Base-by-base conservation (phyloP, 2,888 invertebrate genomes). In the Caenorhabditis plicata region DNA sequence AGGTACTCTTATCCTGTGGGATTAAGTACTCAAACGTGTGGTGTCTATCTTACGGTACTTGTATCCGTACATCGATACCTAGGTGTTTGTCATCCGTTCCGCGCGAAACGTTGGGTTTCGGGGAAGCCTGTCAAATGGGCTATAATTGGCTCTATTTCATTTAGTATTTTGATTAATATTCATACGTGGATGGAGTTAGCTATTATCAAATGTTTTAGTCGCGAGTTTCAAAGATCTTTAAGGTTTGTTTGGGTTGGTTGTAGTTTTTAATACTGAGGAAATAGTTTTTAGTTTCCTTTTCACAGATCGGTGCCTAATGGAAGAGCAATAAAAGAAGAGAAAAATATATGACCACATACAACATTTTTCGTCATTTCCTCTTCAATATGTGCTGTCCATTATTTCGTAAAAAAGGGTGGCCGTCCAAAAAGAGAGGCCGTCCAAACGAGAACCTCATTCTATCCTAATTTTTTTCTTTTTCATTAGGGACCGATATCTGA, bases 1-100 rank as follows among this genome's bases (percentile, higher is more conserved):
- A 76, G 75, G 62, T 74, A 75, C 42, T 68, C 76, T 8, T 78
- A 79, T 38, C 78, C 78, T 3, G 61, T 78, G n/a, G 78, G 75
- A 4, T 53, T 78, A n/a, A 78, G 73, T 41, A 71, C 75, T 4
- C 78, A 78, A 43, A 78, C 78, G 3, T 75, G 70, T 44, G 77
- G 78, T 29, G 78, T 78, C 43, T 78, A 78, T 48, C 55, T 78
- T 45, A 78, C 78, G 9, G 74, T 78, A 4, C 64, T 77, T 4
- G 77, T 78, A 13, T 73, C 72, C n/a, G 73, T 78, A 2, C 77
- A 77, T 55, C 65, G 68, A 43, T 68, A 66, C 47, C 38, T 67
- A 5, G 69, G 70, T 8, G 70, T 71, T 2, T 73, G 74, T 26
- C 67, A 71, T 49, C 74, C 74, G 13, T 76, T 78, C 33, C 52